A percentile compares a stretch with the other conserved stretches of the same genome.
Conservation (phyloP, 2,888 invertebrate genomes). For the Pegoplata infirma region DNA sequence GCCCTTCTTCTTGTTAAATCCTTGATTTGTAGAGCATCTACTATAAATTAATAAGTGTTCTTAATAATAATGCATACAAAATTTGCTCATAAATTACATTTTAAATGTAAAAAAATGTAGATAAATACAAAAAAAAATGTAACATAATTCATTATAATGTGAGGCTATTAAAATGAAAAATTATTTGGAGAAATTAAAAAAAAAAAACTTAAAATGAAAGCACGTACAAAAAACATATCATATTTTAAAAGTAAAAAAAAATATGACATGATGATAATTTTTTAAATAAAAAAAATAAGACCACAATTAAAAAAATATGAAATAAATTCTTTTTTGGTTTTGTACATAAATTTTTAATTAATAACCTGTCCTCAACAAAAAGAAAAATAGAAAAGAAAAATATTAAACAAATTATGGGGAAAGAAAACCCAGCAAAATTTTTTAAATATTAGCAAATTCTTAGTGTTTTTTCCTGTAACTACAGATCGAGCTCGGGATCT, state of each 20-base stretch:
- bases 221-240: constrained; percentile 34
- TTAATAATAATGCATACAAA: not conserved
- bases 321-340: not conserved
- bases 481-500: too few relatives aligned
- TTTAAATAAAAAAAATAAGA: not conserved
- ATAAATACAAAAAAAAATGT: not conserved
- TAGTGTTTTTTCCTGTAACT: too few relatives aligned
- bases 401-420: not conserved
- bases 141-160: constrained; percentile 55
- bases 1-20: too few relatives aligned
- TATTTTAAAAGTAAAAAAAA: not conserved
- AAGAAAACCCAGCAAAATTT: not conserved
- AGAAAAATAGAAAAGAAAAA: not conserved
- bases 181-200: constrained; percentile 32
- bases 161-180: constrained; percentile 53
- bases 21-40: not conserved
- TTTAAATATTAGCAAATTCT: not conserved
- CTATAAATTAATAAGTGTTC: not conserved
- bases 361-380: not conserved
- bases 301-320: too few relatives aligned
- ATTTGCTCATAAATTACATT: not conserved
- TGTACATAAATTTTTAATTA: not conserved
- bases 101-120: not conserved
- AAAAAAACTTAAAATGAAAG: not conserved
- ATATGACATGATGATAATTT: not conserved